Percentiles rank a stretch among this genome's conserved stretches.
These are phyloP conservation scores for Oreohelix idahoensis DNA, from an alignment of 1,140 invertebrate species.

Conservation along the genomic window DNA sequence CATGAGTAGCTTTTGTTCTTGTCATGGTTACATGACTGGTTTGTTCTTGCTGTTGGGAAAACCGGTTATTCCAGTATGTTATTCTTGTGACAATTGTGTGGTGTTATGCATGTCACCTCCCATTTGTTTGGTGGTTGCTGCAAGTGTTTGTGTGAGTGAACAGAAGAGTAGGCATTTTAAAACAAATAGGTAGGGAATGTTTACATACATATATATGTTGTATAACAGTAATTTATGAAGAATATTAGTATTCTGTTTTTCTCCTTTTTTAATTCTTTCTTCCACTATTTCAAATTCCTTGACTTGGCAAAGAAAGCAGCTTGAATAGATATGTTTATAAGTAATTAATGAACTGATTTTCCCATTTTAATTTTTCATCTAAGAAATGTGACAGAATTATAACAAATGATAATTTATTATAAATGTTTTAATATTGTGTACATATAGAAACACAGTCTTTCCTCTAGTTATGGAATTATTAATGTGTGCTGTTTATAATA, in stretches of 20 bases:
- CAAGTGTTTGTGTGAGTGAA: not conserved
- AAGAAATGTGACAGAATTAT: not conserved
- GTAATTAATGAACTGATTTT: not conserved
- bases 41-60: not conserved
- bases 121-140: not conserved
- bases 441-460: conserved; percentile 1
- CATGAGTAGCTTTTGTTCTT: no score
- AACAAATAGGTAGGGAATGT: not conserved
- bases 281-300: no score
- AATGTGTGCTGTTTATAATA: not conserved
- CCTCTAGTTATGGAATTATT: not conserved
- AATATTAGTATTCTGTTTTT: not conserved
- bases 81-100: no score
- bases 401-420: not conserved
- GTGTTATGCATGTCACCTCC: not conserved
- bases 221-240: not conserved
- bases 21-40: not conserved
- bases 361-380: not conserved
- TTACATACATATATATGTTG: not conserved
- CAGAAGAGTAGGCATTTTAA: not conserved
- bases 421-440: not conserved
- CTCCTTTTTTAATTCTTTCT: not conserved
- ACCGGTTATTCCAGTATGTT: not conserved
- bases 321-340: not conserved
- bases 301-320: not conserved